Evolutionary conservation across 2,888 invertebrate genomes (phyloP).

Genomic region (Sesia apiformis): DNA sequence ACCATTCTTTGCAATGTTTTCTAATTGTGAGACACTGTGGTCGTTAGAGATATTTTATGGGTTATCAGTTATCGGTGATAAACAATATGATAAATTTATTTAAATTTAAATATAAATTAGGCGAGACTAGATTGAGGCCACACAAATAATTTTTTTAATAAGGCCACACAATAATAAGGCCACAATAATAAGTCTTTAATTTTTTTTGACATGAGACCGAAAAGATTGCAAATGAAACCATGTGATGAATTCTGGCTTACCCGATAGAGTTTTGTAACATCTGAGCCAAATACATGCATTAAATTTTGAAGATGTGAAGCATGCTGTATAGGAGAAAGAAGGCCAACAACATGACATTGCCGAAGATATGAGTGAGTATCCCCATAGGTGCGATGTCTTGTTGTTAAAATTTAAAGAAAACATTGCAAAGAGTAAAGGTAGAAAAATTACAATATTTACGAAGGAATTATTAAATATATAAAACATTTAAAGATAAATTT

Average conservation of each 20-base stretch:
- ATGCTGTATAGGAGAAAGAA: constrained; percentile 35
- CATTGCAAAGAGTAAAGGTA: constrained; percentile 67
- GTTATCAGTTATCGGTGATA: too few species aligned
- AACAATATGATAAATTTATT: background rate
- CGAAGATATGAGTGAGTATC: background rate
- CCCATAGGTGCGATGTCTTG: constrained; percentile 21
- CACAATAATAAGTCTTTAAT: constrained; percentile 46
- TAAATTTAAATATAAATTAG: constrained; percentile 5
- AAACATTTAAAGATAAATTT: too few species aligned
- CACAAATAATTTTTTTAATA: too few species aligned
- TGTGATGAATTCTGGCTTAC: constrained; percentile 36
- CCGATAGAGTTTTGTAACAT: constrained; percentile 16
- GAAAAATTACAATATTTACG: constrained; percentile 20
- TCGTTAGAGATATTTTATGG: too few species aligned
- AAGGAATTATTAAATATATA: constrained; percentile 6
- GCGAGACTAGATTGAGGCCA: constrained; percentile 35
- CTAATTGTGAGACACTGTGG: constrained; percentile 11
- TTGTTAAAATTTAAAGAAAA: constrained; percentile 52
- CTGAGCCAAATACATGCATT: constrained; percentile 35
- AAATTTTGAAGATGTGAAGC: constrained; percentile 24
- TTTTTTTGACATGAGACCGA: constrained; percentile 21
- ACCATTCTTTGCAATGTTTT: constrained; percentile 66
- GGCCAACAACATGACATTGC: constrained; percentile 28
- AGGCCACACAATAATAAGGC: constrained; percentile 72
- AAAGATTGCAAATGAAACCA: constrained; percentile 27